Evolutionary conservation across 2,797 vertebrate species (phyloP).

Genomic region (Avahi laniger): DNA sequence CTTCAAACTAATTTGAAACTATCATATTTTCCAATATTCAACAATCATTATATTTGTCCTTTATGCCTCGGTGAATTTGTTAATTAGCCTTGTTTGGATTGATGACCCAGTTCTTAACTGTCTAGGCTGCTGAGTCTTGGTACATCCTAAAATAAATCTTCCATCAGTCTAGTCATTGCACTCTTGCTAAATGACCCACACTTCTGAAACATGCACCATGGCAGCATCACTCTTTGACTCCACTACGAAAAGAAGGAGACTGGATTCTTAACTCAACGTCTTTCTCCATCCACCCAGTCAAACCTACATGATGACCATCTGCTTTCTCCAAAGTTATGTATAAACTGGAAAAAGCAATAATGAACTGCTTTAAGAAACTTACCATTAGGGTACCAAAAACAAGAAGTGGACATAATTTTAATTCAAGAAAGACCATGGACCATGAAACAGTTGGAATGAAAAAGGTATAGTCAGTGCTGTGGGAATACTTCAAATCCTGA

Average conservation of each 20-base stretch:
- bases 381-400: neutral
- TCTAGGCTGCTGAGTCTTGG: neutral
- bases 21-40: neutral
- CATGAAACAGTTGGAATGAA: neutral
- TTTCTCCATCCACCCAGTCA: neutral
- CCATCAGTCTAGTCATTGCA: no score
- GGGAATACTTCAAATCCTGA: neutral
- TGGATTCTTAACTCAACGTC: neutral
- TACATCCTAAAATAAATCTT: neutral
- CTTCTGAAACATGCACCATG: neutral
- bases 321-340: neutral
- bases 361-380: neutral
- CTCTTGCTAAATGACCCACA: neutral
- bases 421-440: neutral
- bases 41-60: neutral
- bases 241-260: neutral
- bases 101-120: neutral
- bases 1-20: neutral
- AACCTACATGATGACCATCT: neutral
- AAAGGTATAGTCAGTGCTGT: rapidly evolving
- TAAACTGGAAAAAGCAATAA: neutral
- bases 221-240: neutral
- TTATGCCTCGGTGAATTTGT: neutral
- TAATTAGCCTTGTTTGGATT: neutral
- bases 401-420: neutral